These are phyloP conservation scores for Epicampocera succincta DNA, from an alignment of 2,888 invertebrate species.

Conservation along the genomic window DNA sequence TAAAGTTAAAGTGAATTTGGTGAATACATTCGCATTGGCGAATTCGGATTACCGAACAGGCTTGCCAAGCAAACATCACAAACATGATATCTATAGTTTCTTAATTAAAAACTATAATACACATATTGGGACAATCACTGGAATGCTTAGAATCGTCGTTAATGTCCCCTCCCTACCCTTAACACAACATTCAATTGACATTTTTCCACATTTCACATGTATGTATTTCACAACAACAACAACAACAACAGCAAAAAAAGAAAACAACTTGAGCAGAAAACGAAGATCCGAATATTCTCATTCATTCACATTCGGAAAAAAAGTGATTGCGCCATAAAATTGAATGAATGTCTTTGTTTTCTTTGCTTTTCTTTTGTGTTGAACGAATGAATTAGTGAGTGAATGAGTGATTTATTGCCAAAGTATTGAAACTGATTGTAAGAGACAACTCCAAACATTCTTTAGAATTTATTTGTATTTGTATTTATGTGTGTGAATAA, in stretches of 20 bases:
- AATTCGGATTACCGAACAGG: too few relatives aligned
- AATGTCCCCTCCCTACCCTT: conserved; percentile 55
- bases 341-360: conserved; percentile 67
- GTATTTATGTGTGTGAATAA: conserved; percentile 26
- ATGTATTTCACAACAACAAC: conserved; percentile 11
- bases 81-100: too few relatives aligned
- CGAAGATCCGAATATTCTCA: neutral
- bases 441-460: conserved; percentile 68
- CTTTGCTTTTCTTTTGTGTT: conserved; percentile 49
- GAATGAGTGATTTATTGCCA: conserved; percentile 80
- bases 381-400: conserved; percentile 65
- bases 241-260: neutral
- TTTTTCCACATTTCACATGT: conserved; percentile 8
- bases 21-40: too few relatives aligned
- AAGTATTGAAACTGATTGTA: conserved; percentile 78
- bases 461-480: conserved; percentile 47
- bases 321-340: conserved; percentile 59
- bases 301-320: neutral
- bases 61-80: too few relatives aligned
- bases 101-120: conserved; percentile 5
- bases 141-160: conserved; percentile 44
- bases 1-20: too few relatives aligned
- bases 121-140: conserved; percentile 22
- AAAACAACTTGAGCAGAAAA: conserved; percentile 24
- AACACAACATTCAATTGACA: neutral